Evolutionary conservation across 2,888 invertebrate genomes (phyloP), one percentile per base, ranked within the genome.

Genomic region (Sesia bembeciformis): DNA sequence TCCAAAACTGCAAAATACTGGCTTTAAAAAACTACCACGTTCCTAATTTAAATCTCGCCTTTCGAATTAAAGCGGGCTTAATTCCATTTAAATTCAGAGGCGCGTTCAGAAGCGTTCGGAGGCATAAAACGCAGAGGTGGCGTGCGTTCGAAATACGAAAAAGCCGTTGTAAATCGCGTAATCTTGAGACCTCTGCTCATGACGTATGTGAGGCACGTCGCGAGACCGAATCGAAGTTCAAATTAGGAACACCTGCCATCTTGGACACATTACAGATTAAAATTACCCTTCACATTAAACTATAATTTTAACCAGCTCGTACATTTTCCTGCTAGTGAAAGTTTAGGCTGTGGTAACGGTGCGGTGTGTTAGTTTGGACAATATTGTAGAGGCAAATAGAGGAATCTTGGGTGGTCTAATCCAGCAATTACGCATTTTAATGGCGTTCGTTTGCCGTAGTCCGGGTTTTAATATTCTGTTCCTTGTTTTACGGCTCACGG

Each of bases 351-450:
- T n/a, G n/a, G n/a, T 55, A 55, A 54, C 56, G 43, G 51, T 42
- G 53, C 52, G 53, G 67, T 66, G 55, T 62, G 54, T 49, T 59
- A 72, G 60, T 79, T 63, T 63, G 81, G 70, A 72, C 76, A 61
- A 58, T 58, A 59, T 58, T 65, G 61, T 67, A 65, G 71, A 63
- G 75, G 79, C 72, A 76, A 81, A 81, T 79, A 78, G 78, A 76
- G 85, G 84, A 87, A 85, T 89, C 88, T 89, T 88, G 84, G 80
- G 83, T 77, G 80, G 75, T 76, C 77, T 88, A 89, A 89, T 87
- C 88, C 82, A 80, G 84, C 86, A 89, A 89, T 89, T 89, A 87
- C 84, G 84, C 80, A 89, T 87, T 89, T 88, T 88, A 87, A 89
- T 88, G 84, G 84, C 80, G 78, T 84, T 84, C 81, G 78, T 76